Evolutionary conservation across 2,888 invertebrate species (phyloP).

Genomic region (Drosophila austrosaltans): DNA sequence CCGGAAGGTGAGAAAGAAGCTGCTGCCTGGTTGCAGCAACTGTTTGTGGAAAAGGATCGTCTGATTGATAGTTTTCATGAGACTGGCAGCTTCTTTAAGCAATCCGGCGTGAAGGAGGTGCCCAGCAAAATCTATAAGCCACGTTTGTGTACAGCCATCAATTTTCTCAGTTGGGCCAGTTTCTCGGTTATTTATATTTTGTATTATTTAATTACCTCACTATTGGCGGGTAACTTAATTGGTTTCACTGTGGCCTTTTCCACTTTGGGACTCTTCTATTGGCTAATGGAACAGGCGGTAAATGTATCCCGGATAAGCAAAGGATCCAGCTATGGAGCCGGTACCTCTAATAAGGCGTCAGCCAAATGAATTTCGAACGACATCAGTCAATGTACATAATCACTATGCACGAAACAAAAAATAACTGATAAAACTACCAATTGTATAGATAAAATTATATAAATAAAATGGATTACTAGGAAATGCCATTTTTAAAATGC

Average conservation of each 20-base stretch:
- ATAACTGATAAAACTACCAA: neutral
- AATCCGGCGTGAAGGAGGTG: constrained; percentile 88
- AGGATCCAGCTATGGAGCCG: constrained; percentile 50
- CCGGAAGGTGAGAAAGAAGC: constrained; percentile 89
- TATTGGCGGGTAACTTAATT: constrained; percentile 53
- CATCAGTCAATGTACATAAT: neutral
- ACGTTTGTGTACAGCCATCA: constrained; percentile 88
- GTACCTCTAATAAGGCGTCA: neutral
- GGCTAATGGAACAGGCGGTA: constrained; percentile 42
- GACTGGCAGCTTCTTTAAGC: constrained; percentile 90
- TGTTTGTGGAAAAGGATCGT: constrained; percentile 91
- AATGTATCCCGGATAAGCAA: constrained; percentile 61
- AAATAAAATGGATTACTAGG: neutral
- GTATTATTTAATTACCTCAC: constrained; percentile 44
- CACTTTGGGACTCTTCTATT: constrained; percentile 42
- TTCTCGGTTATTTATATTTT: constrained; percentile 36
- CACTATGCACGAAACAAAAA: neutral
- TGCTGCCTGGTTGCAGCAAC: constrained; percentile 91
- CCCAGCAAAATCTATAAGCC: constrained; percentile 86
- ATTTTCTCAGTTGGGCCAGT: constrained; percentile 88
- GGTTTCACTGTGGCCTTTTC: constrained; percentile 36
- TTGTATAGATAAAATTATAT: constrained; percentile 1
- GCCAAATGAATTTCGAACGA: constrained; percentile 26
- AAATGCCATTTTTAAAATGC: neutral
- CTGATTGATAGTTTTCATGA: constrained; percentile 83